phyloP scores from a whole-genome alignment of 2,888 invertebrate genomes.

The Sylvicola cinctus region DNA sequence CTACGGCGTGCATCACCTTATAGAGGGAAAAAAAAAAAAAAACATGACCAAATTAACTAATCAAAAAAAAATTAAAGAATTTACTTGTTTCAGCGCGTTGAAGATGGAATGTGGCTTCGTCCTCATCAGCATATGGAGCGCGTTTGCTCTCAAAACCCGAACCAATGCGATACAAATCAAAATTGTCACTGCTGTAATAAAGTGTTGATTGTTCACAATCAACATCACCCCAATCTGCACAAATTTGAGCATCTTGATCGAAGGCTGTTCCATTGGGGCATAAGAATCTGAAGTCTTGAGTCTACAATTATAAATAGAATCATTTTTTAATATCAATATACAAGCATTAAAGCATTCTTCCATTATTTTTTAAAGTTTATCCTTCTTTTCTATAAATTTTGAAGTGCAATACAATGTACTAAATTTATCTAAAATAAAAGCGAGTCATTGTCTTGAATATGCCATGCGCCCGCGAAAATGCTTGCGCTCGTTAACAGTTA shows the following conservation, averaged over 20 bases:
- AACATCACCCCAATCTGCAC: constrained; percentile 79
- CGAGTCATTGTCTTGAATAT: no score
- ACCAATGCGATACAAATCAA: constrained; percentile 65
- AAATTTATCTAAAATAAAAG: no score
- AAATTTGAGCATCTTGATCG: constrained; percentile 81
- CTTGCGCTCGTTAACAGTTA: no score
- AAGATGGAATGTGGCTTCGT: constrained; percentile 49
- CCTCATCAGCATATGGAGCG: constrained; percentile 34
- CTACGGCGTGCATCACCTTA: constrained; percentile 17
- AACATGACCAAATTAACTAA: neutral
- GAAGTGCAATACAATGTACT: no score
- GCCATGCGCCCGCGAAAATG: no score
- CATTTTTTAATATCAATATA: no score
- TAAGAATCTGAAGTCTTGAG: constrained; percentile 67
- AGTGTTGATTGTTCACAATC: constrained; percentile 66
- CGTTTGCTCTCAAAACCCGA: constrained; percentile 53
- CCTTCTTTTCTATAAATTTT: no score
- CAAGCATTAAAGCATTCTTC: no score
- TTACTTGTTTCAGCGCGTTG: constrained; percentile 48
- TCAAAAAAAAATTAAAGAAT: constrained; percentile 7
- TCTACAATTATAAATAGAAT: constrained; percentile 22
- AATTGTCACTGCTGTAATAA: constrained; percentile 63
- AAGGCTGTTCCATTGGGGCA: constrained; percentile 80
- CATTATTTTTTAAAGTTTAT: no score
- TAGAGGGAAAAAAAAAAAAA: no score